phyloP scores from a whole-genome alignment of 23 tunicate species.

The Trididemnum miniatum region DNA sequence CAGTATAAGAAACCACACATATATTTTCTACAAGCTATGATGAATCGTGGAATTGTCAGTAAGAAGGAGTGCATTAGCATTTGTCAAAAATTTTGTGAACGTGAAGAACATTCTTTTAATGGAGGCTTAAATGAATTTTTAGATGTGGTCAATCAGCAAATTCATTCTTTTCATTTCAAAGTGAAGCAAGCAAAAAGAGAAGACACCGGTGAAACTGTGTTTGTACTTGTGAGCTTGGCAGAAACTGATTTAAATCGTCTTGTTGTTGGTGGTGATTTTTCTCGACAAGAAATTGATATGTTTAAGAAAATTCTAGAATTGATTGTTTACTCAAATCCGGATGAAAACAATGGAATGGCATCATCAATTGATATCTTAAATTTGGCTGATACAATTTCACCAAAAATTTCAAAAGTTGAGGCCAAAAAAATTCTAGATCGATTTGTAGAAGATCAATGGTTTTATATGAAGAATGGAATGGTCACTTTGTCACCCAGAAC shows the following conservation, averaged over 20 bases:
- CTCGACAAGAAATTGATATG: slow-evolving; percentile 53
- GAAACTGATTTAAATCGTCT: slow-evolving; percentile 71
- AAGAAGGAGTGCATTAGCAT: slow-evolving; percentile 27
- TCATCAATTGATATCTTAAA: slow-evolving; percentile 76
- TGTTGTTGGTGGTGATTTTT: slow-evolving; percentile 54
- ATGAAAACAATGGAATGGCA: slow-evolving; percentile 38
- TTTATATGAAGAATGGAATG: slow-evolving; percentile 60
- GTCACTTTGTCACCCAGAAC: slow-evolving; percentile 59
- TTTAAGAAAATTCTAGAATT: slow-evolving; percentile 55
- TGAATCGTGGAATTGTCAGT: slow-evolving; percentile 43
- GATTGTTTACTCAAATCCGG: slow-evolving; percentile 31
- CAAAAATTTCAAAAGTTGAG: slow-evolving; percentile 63
- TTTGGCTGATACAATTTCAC: slow-evolving; percentile 53
- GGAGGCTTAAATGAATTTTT: slow-evolving; percentile 42
- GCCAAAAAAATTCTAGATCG: slow-evolving; percentile 40
- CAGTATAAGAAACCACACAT: slow-evolving; percentile 50
- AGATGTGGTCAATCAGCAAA: slow-evolving; percentile 36
- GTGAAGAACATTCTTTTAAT: slow-evolving; percentile 1
- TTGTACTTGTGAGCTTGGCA: slow-evolving; percentile 52
- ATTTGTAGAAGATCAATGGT: slow-evolving; percentile 60
- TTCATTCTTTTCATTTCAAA: slow-evolving; percentile 64
- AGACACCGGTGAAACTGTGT: slow-evolving; percentile 67
- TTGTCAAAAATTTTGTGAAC: slow-evolving; percentile 38
- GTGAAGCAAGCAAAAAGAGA: slow-evolving; percentile 57
- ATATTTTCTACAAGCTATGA: slow-evolving; percentile 73